phyloP scores from a whole-genome alignment of 2,888 invertebrate genomes.

The Tethea ocularis region DNA sequence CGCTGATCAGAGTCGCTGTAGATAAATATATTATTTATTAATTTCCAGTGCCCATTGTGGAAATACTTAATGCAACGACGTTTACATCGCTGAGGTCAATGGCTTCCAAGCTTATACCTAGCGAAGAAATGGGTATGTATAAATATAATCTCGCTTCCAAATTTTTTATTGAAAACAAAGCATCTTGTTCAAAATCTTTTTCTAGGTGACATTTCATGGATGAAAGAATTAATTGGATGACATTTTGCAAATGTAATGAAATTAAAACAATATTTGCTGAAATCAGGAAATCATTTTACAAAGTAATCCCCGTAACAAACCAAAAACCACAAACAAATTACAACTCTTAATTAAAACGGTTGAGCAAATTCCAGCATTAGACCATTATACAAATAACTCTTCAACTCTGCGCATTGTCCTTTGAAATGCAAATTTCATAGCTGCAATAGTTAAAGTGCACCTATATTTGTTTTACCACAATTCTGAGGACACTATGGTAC shows the following conservation, averaged over 20 bases:
- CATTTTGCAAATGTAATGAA: too few species aligned
- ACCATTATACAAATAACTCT: constrained; percentile 1
- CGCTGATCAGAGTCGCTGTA: too few species aligned
- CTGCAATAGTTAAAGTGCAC: constrained; percentile 1
- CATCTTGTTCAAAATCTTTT: too few species aligned
- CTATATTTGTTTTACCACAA: background rate
- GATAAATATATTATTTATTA: constrained; percentile 10
- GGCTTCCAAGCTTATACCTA: constrained; percentile 73
- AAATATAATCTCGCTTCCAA: background rate
- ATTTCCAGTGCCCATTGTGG: constrained; percentile 72
- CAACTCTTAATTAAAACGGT: constrained; percentile 2
- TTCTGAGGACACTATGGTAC: background rate
- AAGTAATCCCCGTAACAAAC: background rate
- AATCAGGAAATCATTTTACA: too few species aligned
- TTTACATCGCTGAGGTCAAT: constrained; percentile 74
- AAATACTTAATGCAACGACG: constrained; percentile 75
- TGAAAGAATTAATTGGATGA: too few species aligned
- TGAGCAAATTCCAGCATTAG: constrained; percentile 4
- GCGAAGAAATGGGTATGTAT: constrained; percentile 72
- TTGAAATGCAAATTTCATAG: constrained; percentile 4
- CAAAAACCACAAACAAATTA: background rate
- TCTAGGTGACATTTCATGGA: too few species aligned
- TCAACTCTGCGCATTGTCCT: constrained; percentile 2
- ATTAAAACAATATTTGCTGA: too few species aligned
- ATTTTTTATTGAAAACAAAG: background rate